Conservation (phyloP, 1,140 invertebrate species). For the Brachionus angularis region DNA sequence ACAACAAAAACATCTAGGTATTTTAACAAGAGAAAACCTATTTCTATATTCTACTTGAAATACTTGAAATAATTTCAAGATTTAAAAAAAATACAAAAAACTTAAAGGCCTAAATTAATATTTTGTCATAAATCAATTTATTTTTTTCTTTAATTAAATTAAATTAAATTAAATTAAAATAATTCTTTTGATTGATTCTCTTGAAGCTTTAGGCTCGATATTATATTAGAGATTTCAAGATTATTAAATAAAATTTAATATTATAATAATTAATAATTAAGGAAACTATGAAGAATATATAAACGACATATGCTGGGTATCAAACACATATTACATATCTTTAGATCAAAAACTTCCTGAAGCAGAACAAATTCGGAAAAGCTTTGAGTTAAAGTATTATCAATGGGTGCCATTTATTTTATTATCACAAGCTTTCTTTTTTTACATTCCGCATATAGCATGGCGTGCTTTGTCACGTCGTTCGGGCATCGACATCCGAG, state of each 20-base stretch:
- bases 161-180: too few relatives aligned
- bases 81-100: too few relatives aligned
- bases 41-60: too few relatives aligned
- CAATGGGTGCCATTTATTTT: conserved; percentile 47
- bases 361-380: conserved; percentile 8
- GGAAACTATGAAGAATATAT: conserved; percentile 39
- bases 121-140: too few relatives aligned
- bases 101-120: too few relatives aligned
- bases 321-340: conserved; percentile 34
- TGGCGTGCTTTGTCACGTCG: conserved; percentile 46
- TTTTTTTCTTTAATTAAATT: too few relatives aligned
- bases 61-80: too few relatives aligned
- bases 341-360: conserved; percentile 41
- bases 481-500: conserved; percentile 45
- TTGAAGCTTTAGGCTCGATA: too few relatives aligned
- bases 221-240: too few relatives aligned
- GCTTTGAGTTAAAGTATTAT: conserved; percentile 45
- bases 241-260: background rate
- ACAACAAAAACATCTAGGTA: too few relatives aligned
- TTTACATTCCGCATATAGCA: conserved; percentile 46
- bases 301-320: conserved; percentile 42
- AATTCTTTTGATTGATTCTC: too few relatives aligned
- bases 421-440: conserved; percentile 45
- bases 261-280: background rate
- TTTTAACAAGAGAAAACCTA: too few relatives aligned